Base-by-base conservation (phyloP, 2,797 vertebrate genomes). In the Molossus alvarezi region DNA sequence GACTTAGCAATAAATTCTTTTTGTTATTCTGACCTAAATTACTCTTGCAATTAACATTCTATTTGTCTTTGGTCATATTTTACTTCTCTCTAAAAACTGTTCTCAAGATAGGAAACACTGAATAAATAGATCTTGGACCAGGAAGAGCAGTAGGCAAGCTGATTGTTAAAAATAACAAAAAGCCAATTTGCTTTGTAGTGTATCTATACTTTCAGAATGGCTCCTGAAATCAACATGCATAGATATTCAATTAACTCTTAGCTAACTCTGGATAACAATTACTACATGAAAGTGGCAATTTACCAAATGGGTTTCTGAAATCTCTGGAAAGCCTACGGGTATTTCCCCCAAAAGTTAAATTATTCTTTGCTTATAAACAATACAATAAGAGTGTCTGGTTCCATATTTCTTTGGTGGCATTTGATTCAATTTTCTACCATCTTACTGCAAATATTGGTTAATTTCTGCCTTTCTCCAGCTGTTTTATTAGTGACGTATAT, bases 1-100 rank as follows among this genome's bases (percentile, higher is more conserved):
- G 96, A 96, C 87, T 96, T 95, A 91, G 95, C 72, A 92, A 96
- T 97, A 96, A 97, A 96, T 98, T 97, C 58, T 89, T 83, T 69
- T 72, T 76, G 45, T 89, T 97, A 95, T 94, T 95, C 95, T 88
- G 91, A 96, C 77, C 92, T 96, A 96, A 96, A 97, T 97, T 95
- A 96, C 72, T 87, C 95, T 94, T 69, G 14, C 88, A 92, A 94
- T 97, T 96, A 96, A 92, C 69, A 92, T 92, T 95, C 88, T 94
- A 92, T 96, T 97, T 97, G 82, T 96, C 95, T 97, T 91, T 72
- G 88, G 94, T 91, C 88, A 94, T 95, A 95, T 95, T 96, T 95
- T 95, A 95, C 81, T 92, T 95, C 37, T 87, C 71, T 90, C 95
- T 90, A 92, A 96, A 97, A 89, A 51, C n/a, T 83, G 23, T 37